A percentile compares a stretch with the other conserved stretches of the same genome.
phyloP scores from a whole-genome alignment of 2,888 invertebrate genomes.

The Melipona bicolor region DNA sequence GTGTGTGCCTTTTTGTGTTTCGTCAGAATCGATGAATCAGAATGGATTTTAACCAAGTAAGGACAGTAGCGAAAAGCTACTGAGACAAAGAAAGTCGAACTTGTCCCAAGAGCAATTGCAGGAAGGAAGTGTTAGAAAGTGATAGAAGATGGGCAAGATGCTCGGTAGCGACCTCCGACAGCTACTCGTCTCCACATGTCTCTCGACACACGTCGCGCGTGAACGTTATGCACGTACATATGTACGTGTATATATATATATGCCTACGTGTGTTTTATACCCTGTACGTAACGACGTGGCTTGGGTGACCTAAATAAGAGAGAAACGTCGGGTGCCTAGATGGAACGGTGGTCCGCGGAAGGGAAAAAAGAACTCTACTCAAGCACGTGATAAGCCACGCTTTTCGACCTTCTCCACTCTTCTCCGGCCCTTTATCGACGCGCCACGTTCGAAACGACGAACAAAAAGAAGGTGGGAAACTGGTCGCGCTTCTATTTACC shows the following conservation, averaged over 20 bases:
- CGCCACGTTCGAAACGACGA: conserved; percentile 2
- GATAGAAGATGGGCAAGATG: conserved; percentile 33
- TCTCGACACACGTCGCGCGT: not conserved
- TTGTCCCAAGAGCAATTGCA: not conserved
- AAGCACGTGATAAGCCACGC: conserved; percentile 55
- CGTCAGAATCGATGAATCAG: too few species aligned
- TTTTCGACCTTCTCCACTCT: conserved; percentile 36
- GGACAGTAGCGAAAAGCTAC: too few species aligned
- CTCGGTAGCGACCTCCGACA: conserved; percentile 41
- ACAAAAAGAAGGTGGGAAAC: not conserved
- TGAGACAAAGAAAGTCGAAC: too few species aligned
- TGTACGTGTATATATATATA: not conserved
- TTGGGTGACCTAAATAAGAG: conserved; percentile 70
- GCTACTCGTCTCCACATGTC: conserved; percentile 38
- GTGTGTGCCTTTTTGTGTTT: too few species aligned
- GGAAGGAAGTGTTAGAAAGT: conserved; percentile 16
- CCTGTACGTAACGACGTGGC: conserved; percentile 44
- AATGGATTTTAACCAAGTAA: too few species aligned
- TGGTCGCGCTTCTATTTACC: not conserved
- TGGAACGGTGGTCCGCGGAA: conserved; percentile 19
- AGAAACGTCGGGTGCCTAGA: conserved; percentile 45
- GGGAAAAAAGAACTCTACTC: conserved; percentile 39
- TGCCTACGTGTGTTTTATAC: too few species aligned
- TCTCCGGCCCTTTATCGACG: conserved; percentile 20
- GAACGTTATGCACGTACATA: not conserved